These are phyloP conservation scores for Diarsia mendica DNA, from an alignment of 2,888 invertebrate genomes.

Conservation along the genomic window DNA sequence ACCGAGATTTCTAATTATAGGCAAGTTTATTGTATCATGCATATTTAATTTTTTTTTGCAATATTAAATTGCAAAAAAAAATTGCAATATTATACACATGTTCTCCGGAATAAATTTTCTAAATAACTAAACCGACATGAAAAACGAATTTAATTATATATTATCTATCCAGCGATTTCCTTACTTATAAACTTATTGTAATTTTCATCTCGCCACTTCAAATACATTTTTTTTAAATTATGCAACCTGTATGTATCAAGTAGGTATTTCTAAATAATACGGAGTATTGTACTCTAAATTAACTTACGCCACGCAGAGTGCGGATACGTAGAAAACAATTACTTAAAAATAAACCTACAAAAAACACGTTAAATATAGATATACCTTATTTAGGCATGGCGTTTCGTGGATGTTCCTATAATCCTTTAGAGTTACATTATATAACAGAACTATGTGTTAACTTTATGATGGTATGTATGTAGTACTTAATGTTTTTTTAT, in stretches of 20 bases:
- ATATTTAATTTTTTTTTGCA: neutral
- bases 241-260: neutral
- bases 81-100: neutral
- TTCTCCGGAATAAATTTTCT: neutral
- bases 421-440: no score
- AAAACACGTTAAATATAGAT: neutral
- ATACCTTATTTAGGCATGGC: no score
- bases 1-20: neutral
- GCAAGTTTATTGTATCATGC: neutral
- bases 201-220: neutral
- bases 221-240: neutral
- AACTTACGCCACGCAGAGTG: neutral
- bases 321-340: neutral
- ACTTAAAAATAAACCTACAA: neutral
- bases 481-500: no score
- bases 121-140: neutral
- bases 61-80: no score
- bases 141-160: neutral
- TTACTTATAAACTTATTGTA: neutral
- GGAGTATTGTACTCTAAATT: neutral
- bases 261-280: neutral
- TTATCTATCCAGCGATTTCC: neutral
- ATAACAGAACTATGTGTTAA: no score
- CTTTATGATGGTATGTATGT: no score
- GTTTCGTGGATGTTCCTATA: no score